Conservation (phyloP, 2,888 invertebrate species). For the Coenonympha glycerion region DNA sequence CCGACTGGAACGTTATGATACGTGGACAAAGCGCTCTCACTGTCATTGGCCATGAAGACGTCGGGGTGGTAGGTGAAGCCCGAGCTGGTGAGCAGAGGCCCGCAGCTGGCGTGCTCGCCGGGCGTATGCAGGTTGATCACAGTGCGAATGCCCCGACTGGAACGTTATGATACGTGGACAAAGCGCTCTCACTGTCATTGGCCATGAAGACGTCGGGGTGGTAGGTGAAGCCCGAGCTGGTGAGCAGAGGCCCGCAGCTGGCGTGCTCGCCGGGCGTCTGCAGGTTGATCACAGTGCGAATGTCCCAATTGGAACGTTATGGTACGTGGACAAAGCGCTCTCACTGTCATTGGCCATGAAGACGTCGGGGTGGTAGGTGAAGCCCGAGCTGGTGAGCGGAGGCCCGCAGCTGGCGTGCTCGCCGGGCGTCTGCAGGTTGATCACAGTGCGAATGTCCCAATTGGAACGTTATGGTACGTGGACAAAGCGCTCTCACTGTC, state of each 20-base stretch:
- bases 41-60: slow-evolving; percentile 87
- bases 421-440: slow-evolving; percentile 89
- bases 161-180: too few relatives aligned
- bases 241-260: slow-evolving; percentile 87
- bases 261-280: slow-evolving; percentile 90
- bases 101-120: slow-evolving; percentile 92
- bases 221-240: slow-evolving; percentile 88
- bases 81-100: slow-evolving; percentile 81
- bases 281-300: slow-evolving; percentile 89
- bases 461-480: slow-evolving; percentile 61
- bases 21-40: too few relatives aligned
- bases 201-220: slow-evolving; percentile 90
- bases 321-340: too few relatives aligned
- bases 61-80: slow-evolving; percentile 92
- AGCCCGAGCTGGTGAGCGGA: slow-evolving; percentile 83
- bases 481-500: slow-evolving; percentile 84
- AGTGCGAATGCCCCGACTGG: slow-evolving; percentile 85
- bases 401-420: slow-evolving; percentile 92
- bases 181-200: slow-evolving; percentile 83
- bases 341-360: slow-evolving; percentile 91
- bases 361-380: slow-evolving; percentile 87
- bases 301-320: slow-evolving; percentile 77
- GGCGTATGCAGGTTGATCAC: slow-evolving; percentile 90
- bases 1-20: slow-evolving; percentile 71
- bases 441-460: slow-evolving; percentile 86